Conservation (phyloP, 2,797 vertebrate genomes). For the Naso thynnoides region DNA sequence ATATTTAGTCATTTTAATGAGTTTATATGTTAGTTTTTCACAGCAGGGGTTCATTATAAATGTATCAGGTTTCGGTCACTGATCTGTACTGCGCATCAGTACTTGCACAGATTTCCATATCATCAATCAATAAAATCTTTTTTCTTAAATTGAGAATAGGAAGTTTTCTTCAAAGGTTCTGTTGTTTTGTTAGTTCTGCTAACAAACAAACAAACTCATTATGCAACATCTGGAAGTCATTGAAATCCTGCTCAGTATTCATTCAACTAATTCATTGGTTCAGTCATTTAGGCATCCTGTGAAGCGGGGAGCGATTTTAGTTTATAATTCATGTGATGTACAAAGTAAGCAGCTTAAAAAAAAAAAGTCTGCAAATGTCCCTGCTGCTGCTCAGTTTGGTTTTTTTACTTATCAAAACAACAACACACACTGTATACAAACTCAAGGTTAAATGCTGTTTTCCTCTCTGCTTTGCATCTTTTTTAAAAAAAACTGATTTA, state of each 20-base stretch:
- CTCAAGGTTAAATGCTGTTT: slow-evolving; percentile 53
- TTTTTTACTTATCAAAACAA: slow-evolving; percentile 42
- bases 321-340: slow-evolving; percentile 43
- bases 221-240: background rate
- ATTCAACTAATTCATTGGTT: slow-evolving; percentile 16
- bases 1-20: background rate
- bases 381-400: slow-evolving; percentile 31
- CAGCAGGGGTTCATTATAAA: too few species aligned
- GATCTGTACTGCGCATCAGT: background rate
- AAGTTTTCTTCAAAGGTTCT: background rate
- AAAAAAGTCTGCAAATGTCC: slow-evolving; percentile 57
- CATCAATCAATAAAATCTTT: background rate
- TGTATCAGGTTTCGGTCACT: background rate
- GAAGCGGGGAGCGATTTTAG: slow-evolving; percentile 4
- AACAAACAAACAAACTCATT: background rate
- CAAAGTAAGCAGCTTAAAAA: slow-evolving; percentile 58
- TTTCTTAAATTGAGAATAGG: background rate
- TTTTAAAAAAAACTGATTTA: slow-evolving; percentile 22
- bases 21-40: background rate
- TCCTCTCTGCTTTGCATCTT: slow-evolving; percentile 10
- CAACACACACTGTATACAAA: slow-evolving; percentile 13
- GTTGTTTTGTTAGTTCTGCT: background rate
- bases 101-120: background rate
- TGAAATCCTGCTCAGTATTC: slow-evolving; percentile 37
- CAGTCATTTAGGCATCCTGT: background rate